Conservation (phyloP, 2,888 invertebrate species). For the Ormyrus thymus region DNA sequence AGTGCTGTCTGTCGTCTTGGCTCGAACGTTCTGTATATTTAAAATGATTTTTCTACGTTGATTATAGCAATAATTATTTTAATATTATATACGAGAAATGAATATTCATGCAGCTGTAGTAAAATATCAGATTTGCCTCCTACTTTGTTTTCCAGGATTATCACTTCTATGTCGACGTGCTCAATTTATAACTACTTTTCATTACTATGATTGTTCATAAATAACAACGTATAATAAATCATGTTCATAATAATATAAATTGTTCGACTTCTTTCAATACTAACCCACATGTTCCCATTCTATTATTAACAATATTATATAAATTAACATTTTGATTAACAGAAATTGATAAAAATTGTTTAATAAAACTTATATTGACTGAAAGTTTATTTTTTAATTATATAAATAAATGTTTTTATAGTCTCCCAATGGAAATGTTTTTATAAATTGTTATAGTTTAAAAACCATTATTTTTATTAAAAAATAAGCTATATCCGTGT, state of each 20-base stretch:
- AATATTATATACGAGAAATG: no score
- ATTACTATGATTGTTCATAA: slow-evolving; percentile 29
- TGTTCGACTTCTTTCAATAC: background rate
- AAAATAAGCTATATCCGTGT: no score
- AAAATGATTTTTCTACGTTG: no score
- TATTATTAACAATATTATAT: background rate
- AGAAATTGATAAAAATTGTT: background rate
- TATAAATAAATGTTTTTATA: background rate
- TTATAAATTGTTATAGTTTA: no score
- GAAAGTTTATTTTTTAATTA: background rate
- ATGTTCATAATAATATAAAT: slow-evolving; percentile 34
- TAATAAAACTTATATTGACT: background rate
- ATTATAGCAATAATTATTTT: no score
- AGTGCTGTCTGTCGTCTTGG: no score
- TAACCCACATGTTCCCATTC: background rate
- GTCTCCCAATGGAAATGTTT: background rate
- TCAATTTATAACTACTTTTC: background rate
- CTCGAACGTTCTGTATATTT: no score
- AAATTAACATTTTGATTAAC: background rate
- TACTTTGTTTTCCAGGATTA: no score
- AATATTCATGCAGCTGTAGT: no score
- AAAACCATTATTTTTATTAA: no score
- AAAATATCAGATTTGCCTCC: no score
- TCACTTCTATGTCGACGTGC: no score
- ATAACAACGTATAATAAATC: slow-evolving; percentile 38